Evolutionary conservation across 2,888 invertebrate genomes (phyloP), one percentile per base, ranked within the genome.

Genomic region (Trisateles emortualis): DNA sequence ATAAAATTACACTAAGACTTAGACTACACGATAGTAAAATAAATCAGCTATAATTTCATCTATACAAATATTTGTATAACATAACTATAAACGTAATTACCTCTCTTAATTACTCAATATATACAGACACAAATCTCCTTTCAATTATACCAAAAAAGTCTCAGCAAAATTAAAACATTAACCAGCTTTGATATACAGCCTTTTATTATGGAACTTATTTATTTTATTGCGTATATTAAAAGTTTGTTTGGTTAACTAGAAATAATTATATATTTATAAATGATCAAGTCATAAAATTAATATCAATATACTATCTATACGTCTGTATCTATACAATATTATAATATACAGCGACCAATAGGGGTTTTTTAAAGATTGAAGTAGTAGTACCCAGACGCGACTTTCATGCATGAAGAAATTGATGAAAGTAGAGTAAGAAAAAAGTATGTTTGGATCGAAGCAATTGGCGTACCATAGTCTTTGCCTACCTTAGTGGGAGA

Each of bases 211-310:
- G 11, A 61, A 53, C 53, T 48, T 70, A 67, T 63, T 63, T 60
- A 60, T 68, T 70, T 70, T 62, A 67, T 59, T 55, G 43, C 51
- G 22, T 39, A 33, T 30, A 54, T 53, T 60, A 52, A 62, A 26
- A 62, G 51, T 52, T 58, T 64, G 49, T 64, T 60, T 56, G 26
- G 43, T 61, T 64, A 59, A 62, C 48, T 49, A 55, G 22, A 24
- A 40, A 58, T 67, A 38, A 70, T 64, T 57, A 70, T 14, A 22
- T 11, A 42, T 35, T 51, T 48, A 59, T 49, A 55, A 52, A 45
- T 53, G 61, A 74, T 72, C 62, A 59, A 70, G 68, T 54, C 64
- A 46, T 74, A 67, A 72, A 74, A 66, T 24, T 63, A 51, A 52
- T 56, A 63, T 54, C 46, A 9, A n/a, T n/a, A n/a, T n/a, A n/a